phyloP scores from a whole-genome alignment of 2,888 invertebrate species.

The Campoletis raptor region DNA sequence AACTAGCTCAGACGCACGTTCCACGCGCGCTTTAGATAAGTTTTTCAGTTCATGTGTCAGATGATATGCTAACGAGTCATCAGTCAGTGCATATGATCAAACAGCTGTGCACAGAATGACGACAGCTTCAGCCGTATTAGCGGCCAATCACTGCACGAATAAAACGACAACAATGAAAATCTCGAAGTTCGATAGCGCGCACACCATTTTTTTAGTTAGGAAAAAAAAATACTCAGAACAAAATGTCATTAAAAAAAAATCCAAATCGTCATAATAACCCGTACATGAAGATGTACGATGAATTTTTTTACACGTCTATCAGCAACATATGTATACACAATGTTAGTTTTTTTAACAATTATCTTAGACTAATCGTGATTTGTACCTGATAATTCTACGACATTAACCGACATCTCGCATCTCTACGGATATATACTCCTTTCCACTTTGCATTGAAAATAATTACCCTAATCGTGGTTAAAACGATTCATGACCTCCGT shows the following conservation, averaged over 20 bases:
- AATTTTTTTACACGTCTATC: background rate
- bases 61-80: too few species aligned
- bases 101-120: too few species aligned
- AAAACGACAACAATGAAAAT: too few species aligned
- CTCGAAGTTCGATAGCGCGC: too few species aligned
- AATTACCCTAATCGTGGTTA: slow-evolving; percentile 56
- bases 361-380: slow-evolving; percentile 28
- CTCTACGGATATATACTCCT: slow-evolving; percentile 1
- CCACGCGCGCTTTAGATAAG: too few species aligned
- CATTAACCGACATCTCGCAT: slow-evolving; percentile 1
- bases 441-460: slow-evolving; percentile 39
- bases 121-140: too few species aligned
- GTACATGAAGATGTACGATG: background rate
- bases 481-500: slow-evolving; percentile 56
- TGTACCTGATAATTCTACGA: slow-evolving; percentile 8
- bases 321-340: background rate
- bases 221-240: background rate
- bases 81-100: too few species aligned
- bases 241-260: background rate
- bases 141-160: too few species aligned
- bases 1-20: too few species aligned
- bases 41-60: too few species aligned
- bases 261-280: background rate
- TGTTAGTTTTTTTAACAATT: background rate
- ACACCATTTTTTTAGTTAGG: too few species aligned